A percentile compares a stretch with the other conserved stretches of the same genome.
phyloP scores from a whole-genome alignment of 2,888 invertebrate genomes.

The Poecilus cupreus region DNA sequence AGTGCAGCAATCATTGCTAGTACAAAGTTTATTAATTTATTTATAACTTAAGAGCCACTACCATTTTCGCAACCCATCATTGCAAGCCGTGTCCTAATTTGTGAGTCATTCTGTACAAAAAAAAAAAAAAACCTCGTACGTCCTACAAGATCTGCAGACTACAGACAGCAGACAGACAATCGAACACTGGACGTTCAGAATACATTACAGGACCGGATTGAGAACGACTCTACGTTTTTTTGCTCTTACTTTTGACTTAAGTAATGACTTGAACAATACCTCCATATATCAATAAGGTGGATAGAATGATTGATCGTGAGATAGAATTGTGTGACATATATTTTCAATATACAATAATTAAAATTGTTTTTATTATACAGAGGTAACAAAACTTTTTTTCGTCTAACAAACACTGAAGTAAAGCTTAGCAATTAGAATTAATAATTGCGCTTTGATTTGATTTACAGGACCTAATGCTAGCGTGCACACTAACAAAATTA shows the following conservation, averaged over 20 bases:
- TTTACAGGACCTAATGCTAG: too few relatives aligned
- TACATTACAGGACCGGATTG: constrained; percentile 21
- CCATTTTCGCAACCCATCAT: not conserved
- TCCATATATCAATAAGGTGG: constrained; percentile 9
- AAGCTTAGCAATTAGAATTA: too few relatives aligned
- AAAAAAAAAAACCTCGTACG: not conserved
- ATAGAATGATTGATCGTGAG: not conserved
- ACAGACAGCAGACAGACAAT: constrained; percentile 12
- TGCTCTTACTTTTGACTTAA: constrained; percentile 26
- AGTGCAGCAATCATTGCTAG: too few relatives aligned
- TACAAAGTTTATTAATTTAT: too few relatives aligned
- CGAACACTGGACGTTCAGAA: constrained; percentile 3
- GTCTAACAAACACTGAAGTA: too few relatives aligned
- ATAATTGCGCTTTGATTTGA: too few relatives aligned
- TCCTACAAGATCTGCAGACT: not conserved
- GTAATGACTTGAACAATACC: constrained; percentile 37
- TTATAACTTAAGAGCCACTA: not conserved
- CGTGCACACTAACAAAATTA: too few relatives aligned
- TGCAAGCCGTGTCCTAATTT: not conserved
- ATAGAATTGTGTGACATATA: not conserved
- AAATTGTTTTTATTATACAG: too few relatives aligned
- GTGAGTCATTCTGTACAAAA: constrained; percentile 23
- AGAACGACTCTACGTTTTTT: constrained; percentile 19
- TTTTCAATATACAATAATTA: too few relatives aligned
- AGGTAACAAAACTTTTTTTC: too few relatives aligned